Conservation (phyloP, 2,797 vertebrate genomes). For the Mus minutoides region DNA sequence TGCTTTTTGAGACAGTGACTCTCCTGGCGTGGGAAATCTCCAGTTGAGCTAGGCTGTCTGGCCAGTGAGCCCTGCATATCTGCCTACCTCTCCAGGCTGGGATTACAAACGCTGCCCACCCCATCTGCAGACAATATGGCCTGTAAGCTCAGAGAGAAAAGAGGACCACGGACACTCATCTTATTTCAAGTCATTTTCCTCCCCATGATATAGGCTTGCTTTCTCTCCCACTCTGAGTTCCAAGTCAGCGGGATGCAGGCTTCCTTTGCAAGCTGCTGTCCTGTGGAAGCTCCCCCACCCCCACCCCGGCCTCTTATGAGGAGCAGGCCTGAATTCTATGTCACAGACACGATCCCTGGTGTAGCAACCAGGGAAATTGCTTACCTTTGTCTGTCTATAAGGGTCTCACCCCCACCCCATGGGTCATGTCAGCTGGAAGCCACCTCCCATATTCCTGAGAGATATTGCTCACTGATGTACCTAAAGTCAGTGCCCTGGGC, state of each 20-base stretch:
- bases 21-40: not conserved
- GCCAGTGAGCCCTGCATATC: not conserved
- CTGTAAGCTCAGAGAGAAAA: not conserved
- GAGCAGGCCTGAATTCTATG: not conserved
- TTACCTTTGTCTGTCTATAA: not conserved
- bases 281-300: too few species aligned
- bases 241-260: not conserved
- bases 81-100: not conserved
- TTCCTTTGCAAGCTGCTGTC: not conserved
- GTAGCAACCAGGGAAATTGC: not conserved
- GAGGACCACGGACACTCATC: too few species aligned
- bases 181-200: not conserved
- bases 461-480: not conserved
- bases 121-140: not conserved
- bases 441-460: not conserved
- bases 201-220: not conserved
- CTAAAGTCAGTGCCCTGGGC: not conserved
- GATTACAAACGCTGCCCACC: not conserved
- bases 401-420: too few species aligned
- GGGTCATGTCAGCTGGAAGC: not conserved
- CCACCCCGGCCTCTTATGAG: not conserved
- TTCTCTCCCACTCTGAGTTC: not conserved
- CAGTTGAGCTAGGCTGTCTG: not conserved
- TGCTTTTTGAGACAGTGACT: not conserved
- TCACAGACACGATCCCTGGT: fast-evolving